A percentile compares a stretch with the other conserved stretches of the same genome.
These are phyloP conservation scores for Chaetodon trifascialis DNA, from an alignment of 2,113 vertebrate genomes.

Conservation along the genomic window DNA sequence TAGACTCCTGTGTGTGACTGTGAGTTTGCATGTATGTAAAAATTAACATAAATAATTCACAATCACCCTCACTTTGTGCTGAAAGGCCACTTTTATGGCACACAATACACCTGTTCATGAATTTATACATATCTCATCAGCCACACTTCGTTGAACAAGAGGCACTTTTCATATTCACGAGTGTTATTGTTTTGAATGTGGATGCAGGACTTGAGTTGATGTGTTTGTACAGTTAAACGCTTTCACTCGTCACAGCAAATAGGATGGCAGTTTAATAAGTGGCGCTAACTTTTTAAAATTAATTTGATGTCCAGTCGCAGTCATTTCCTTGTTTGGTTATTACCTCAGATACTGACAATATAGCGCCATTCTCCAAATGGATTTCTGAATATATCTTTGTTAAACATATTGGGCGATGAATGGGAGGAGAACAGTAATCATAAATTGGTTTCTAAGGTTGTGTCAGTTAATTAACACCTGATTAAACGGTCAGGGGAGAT, in stretches of 20 bases:
- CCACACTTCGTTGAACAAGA: slow-evolving; percentile 36
- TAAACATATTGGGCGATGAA: slow-evolving; percentile 59
- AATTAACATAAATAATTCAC: slow-evolving; percentile 19
- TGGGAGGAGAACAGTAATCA: slow-evolving; percentile 50
- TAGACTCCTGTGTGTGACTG: background rate
- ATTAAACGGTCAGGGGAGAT: slow-evolving; percentile 68
- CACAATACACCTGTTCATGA: slow-evolving; percentile 60
- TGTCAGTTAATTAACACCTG: slow-evolving; percentile 73
- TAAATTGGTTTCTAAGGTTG: slow-evolving; percentile 52
- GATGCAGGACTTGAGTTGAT: slow-evolving; percentile 5
- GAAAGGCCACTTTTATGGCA: slow-evolving; percentile 34
- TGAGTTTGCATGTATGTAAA: slow-evolving; percentile 16
- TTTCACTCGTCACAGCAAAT: slow-evolving; percentile 32
- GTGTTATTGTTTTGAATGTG: slow-evolving; percentile 24
- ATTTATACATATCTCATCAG: slow-evolving; percentile 56
- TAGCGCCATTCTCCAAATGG: slow-evolving; percentile 31
- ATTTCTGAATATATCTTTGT: slow-evolving; percentile 65
- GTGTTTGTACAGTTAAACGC: slow-evolving; percentile 29
- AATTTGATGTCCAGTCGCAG: slow-evolving; percentile 41
- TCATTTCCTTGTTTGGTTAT: slow-evolving; percentile 45
- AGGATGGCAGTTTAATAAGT: slow-evolving; percentile 43
- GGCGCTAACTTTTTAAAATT: slow-evolving; percentile 42
- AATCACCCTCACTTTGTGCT: slow-evolving; percentile 32
- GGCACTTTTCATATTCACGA: slow-evolving; percentile 38
- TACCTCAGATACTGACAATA: slow-evolving; percentile 27